A percentile compares a stretch with the other conserved stretches of the same genome.
These are phyloP conservation scores for Clarias pachynema DNA, from an alignment of 2,797 vertebrate species.

Conservation along the genomic window DNA sequence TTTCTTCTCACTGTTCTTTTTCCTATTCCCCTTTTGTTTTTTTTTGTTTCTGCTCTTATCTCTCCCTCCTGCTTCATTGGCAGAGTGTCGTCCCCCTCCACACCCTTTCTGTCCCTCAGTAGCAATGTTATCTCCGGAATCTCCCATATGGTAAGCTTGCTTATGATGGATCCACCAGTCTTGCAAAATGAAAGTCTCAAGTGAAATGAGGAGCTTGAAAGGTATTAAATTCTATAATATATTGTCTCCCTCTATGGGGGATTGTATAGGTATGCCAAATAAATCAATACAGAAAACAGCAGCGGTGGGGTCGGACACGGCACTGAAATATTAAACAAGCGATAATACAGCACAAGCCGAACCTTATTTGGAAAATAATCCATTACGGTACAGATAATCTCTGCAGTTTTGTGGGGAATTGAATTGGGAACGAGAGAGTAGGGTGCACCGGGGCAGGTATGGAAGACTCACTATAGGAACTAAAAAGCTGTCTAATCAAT, in stretches of 20 bases:
- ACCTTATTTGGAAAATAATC: conserved; percentile 73
- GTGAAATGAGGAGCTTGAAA: conserved; percentile 66
- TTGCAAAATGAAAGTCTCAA: conserved; percentile 57
- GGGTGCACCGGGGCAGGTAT: conserved; percentile 23
- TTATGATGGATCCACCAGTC: conserved; percentile 53
- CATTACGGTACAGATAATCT: conserved; percentile 65
- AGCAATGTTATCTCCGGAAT: conserved; percentile 39
- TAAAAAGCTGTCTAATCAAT: conserved; percentile 76
- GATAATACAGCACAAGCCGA: conserved; percentile 67
- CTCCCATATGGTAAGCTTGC: conserved; percentile 42
- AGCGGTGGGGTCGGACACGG: conserved; percentile 53
- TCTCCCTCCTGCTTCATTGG: background rate
- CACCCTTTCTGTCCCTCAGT: background rate
- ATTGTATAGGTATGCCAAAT: conserved; percentile 64
- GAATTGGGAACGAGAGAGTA: conserved; percentile 62
- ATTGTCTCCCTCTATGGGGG: conserved; percentile 66
- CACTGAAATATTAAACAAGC: conserved; percentile 79
- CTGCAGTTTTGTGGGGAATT: conserved; percentile 69
- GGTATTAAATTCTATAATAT: conserved; percentile 74
- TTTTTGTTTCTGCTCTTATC: conserved; percentile 35
- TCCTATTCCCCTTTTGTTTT: background rate
- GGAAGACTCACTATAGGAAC: conserved; percentile 60
- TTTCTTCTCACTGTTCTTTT: background rate
- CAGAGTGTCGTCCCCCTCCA: background rate
- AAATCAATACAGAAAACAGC: conserved; percentile 78